Evolutionary conservation across 2,888 invertebrate species (phyloP).

Genomic region (Melanostoma scalare): DNA sequence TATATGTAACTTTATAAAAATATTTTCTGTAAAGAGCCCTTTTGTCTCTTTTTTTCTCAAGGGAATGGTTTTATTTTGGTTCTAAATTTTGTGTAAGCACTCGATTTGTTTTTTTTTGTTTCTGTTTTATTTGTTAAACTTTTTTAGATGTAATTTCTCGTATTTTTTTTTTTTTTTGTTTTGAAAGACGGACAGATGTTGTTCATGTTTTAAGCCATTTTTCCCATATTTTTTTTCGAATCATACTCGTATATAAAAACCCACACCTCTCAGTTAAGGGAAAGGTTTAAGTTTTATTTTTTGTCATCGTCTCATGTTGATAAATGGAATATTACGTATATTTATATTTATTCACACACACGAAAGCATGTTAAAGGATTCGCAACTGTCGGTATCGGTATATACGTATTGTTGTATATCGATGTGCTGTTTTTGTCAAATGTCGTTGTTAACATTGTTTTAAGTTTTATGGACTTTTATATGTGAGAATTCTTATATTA

Average conservation of each 20-base stretch:
- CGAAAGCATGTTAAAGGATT: slow-evolving; percentile 7
- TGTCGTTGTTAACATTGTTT: slow-evolving; percentile 10
- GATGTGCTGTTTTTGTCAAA: slow-evolving; percentile 11
- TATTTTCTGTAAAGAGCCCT: slow-evolving; percentile 47
- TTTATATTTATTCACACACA: not conserved
- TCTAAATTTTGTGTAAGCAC: slow-evolving; percentile 6
- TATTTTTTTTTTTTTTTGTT: not conserved
- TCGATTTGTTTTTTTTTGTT: not conserved
- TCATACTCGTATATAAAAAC: no score
- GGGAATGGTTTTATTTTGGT: slow-evolving; percentile 27
- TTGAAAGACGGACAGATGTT: not conserved
- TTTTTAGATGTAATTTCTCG: not conserved
- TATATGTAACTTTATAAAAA: slow-evolving; percentile 30
- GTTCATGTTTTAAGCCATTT: no score
- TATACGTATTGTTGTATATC: slow-evolving; percentile 7
- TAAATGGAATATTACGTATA: not conserved
- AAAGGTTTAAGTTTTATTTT: not conserved
- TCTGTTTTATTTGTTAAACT: not conserved
- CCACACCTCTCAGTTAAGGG: not conserved
- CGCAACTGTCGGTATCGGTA: not conserved
- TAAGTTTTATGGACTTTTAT: not conserved
- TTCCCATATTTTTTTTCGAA: no score
- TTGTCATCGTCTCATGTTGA: not conserved
- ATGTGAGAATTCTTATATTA: not conserved
- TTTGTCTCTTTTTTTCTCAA: slow-evolving; percentile 32